phyloP scores from a whole-genome alignment of 2,888 invertebrate genomes.

The Sturmia bella region DNA sequence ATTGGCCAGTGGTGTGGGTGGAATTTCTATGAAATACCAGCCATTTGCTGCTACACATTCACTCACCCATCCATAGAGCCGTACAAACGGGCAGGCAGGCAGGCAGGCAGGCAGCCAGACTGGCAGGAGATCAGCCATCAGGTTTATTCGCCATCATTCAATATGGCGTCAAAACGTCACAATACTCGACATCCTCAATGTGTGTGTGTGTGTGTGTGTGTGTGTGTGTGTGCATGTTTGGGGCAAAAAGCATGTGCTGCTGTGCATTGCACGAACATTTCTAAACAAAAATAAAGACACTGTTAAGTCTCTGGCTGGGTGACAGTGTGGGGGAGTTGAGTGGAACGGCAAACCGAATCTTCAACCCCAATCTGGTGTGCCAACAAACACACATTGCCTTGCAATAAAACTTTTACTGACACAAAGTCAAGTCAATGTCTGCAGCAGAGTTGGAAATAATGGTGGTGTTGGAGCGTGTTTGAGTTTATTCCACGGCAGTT shows the following conservation, averaged over 20 bases:
- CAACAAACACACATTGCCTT: conserved; percentile 46
- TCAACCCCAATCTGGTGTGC: conserved; percentile 69
- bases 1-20: conserved; percentile 41
- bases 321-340: conserved; percentile 35
- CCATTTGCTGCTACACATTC: conserved; percentile 34
- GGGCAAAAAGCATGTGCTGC: conserved; percentile 64
- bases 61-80: conserved; percentile 18
- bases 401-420: conserved; percentile 32
- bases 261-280: conserved; percentile 58
- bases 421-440: conserved; percentile 44
- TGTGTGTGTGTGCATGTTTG: too few relatives aligned
- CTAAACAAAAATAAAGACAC: conserved; percentile 50
- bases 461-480: conserved; percentile 25
- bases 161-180: conserved; percentile 80
- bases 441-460: conserved; percentile 1
- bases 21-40: conserved; percentile 46
- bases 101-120: conserved; percentile 32
- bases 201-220: too few relatives aligned
- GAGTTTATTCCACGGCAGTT: conserved; percentile 8
- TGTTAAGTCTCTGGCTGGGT: conserved; percentile 34
- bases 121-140: conserved; percentile 38
- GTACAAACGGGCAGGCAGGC: conserved; percentile 7
- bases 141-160: conserved; percentile 72
- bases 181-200: conserved; percentile 72
- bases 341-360: conserved; percentile 47